These are phyloP conservation scores for Ophiodon elongatus DNA, from an alignment of 2,113 vertebrate genomes.

Conservation along the genomic window DNA sequence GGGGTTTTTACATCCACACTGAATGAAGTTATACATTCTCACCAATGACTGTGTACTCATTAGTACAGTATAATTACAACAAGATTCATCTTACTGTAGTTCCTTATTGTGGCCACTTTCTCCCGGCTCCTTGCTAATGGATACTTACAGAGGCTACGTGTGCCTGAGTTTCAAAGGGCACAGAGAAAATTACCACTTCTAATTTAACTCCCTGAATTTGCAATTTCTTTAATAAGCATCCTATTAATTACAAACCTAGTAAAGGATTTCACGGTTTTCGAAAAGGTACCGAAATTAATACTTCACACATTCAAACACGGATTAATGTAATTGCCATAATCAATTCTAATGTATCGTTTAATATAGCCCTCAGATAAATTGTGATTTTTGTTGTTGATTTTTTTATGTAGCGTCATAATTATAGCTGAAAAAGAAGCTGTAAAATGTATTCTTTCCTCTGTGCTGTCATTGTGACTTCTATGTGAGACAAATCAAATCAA, in stretches of 20 bases:
- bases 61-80: conserved; percentile 50
- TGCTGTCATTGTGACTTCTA: not conserved
- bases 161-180: conserved; percentile 42
- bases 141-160: conserved; percentile 32
- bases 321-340: conserved; percentile 44
- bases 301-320: conserved; percentile 52
- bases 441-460: not conserved
- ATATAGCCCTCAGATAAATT: not conserved
- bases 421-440: not conserved
- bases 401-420: not conserved
- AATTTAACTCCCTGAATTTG: conserved; percentile 65
- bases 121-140: conserved; percentile 30
- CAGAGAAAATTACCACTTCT: conserved; percentile 62
- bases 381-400: not conserved
- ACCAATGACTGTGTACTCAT: conserved; percentile 45
- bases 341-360: conserved; percentile 10
- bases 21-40: conserved; percentile 12
- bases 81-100: conserved; percentile 39
- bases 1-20: conserved; percentile 3
- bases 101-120: conserved; percentile 45
- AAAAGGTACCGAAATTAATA: conserved; percentile 49
- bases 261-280: conserved; percentile 64
- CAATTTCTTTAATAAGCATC: conserved; percentile 39
- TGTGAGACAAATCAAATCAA: not conserved
- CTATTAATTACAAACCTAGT: conserved; percentile 68